Base-by-base conservation (phyloP, 2,888 invertebrate species). In the Esperia sulphurella region DNA sequence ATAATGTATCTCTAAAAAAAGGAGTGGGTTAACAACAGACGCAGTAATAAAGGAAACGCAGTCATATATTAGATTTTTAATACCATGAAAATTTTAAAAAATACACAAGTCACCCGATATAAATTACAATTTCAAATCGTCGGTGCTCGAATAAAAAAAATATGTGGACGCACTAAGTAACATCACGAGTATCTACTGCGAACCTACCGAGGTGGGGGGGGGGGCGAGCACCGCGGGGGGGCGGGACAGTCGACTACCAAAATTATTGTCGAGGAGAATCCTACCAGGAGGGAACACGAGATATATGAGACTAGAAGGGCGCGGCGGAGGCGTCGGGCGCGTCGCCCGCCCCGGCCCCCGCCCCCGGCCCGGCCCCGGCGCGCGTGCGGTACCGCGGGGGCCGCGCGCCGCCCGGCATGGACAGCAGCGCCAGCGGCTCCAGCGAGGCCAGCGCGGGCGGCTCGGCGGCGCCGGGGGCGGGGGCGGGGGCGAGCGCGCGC, bases 261-360 rank as follows among this genome's bases (percentile, higher is more conserved):
- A 79, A 83, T 84, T 84, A 84, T 84, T 84, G 83, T 84, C 83
- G 65, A 61, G 60, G 63, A n/a, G 63, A 51, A 47, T 49, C 47
- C 43, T 45, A 46, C 38, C 37, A 48, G 41, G 47, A 41, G 38
- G 30, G 47, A n/a, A n/a, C n/a, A n/a, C 33, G 40, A 8, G 39
- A 28, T 37, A 39, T 30, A 59, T 57, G 54, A 63, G 55, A 54
- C 43, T 14, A 44, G 31, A 46, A 48, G 6, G 13, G 47, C 53
- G 43, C 54, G 52, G 50, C 45, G 44, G 21, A 48, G 41, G 41
- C 46, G 31, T 45, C 42, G 35, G 21, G 46, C 14, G 47, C 39
- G 38, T 37, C 40, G 13, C 39, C 48, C 41, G 44, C 50, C 31
- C 40, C 48, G 46, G 45, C 46, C 45, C 55, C 56, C 45, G 48